Evolutionary conservation across 2,113 vertebrate species (phyloP), one percentile per base, ranked within the genome.

Genomic region (Phoxinus phoxinus): DNA sequence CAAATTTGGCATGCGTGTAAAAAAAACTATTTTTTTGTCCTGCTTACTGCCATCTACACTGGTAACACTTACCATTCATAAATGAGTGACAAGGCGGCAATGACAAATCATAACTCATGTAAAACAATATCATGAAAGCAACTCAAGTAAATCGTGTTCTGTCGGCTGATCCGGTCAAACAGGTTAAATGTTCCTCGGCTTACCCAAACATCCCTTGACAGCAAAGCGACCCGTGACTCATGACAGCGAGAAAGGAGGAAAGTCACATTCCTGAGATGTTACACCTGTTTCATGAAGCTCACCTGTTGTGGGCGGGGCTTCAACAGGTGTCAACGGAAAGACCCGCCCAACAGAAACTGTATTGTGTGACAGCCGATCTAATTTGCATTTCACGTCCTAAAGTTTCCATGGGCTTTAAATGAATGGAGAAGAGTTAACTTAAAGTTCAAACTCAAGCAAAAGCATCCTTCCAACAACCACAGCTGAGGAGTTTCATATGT

Each of bases 271-370:
- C 86, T 67, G 56, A 83, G 41, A 74, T 84, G 51, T 27, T 61
- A 21, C 81, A 73, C 74, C 51, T 80, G 76, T 48, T 71, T 71
- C 51, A 53, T n/a, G 11, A 23, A 67, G 69, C 51, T 84, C 76
- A 85, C 82, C 78, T 86, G 65, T 86, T 32, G 48, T 37, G 67
- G 81, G 81, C 1, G 81, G 81, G 48, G 81, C 81, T 37, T 83
- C 48, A 73, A 83, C 37, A 73, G 81, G 74, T 87, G 86, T 87
- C 83, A 69, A 27, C 71, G 73, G 30, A 85, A 85, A 83, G 59
- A 84, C 78, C 72, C 83, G 11, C 88, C 85, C 21, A 83, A 72
- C 65, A 83, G 81, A 83, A 72, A 83, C 81, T 11, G 46, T n/a
- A 73, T 56, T 32, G 37, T 35, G 48, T 56, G 76, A 78, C 53